Conservation (phyloP, 1,140 invertebrate species). For the Charaxes varanes region DNA sequence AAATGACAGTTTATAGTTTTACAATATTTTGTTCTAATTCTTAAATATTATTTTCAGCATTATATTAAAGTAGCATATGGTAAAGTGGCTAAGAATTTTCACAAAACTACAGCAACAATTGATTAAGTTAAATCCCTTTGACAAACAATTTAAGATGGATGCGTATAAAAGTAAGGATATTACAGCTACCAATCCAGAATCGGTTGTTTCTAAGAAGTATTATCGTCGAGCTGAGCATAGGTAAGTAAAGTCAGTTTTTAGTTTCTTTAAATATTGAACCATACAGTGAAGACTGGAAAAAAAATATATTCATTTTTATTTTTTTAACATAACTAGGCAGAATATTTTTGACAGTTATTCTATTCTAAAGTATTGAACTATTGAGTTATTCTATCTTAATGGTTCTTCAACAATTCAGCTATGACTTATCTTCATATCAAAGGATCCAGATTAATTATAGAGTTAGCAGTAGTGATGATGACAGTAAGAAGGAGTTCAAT, state of each 20-base stretch:
- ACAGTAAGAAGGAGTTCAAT: too few species aligned
- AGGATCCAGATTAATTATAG: too few species aligned
- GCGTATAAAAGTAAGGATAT: slow-evolving; percentile 33
- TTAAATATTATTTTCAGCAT: too few species aligned
- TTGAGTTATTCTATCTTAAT: slow-evolving; percentile 2
- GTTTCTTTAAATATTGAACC: background rate
- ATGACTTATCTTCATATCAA: too few species aligned
- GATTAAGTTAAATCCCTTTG: too few species aligned
- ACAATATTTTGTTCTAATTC: too few species aligned
- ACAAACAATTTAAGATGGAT: slow-evolving; percentile 32
- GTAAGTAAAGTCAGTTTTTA: slow-evolving; percentile 30
- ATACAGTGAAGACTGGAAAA: background rate
- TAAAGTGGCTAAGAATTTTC: too few species aligned
- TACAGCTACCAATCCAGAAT: slow-evolving; percentile 25
- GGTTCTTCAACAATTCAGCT: too few species aligned
- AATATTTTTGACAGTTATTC: slow-evolving; percentile 2
- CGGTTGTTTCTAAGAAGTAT: slow-evolving; percentile 48
- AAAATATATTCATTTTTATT: background rate
- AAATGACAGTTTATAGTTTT: too few species aligned
- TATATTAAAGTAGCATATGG: too few species aligned
- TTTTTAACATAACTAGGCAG: background rate
- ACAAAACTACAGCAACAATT: too few species aligned
- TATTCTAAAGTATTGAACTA: background rate
- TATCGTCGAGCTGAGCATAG: slow-evolving; percentile 57
- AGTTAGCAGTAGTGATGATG: too few species aligned